Evolutionary conservation across 2,888 invertebrate species (phyloP).

Genomic region (Diarsia dahlii): DNA sequence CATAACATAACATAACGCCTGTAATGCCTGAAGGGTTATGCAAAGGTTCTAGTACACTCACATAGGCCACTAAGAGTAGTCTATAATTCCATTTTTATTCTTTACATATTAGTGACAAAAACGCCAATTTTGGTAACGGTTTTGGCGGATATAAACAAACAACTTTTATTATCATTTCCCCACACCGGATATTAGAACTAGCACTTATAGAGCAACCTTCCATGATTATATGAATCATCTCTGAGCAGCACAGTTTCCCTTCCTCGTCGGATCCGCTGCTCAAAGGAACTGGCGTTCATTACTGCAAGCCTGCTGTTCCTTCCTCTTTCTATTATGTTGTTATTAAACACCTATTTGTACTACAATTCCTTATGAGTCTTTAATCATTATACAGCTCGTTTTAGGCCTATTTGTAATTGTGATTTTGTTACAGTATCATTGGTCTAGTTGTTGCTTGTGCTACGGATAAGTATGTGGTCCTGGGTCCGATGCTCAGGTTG

Average conservation of each 20-base stretch:
- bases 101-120: neutral
- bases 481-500: neutral
- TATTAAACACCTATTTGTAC: slow-evolving; percentile 1
- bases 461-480: neutral
- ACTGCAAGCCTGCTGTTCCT: slow-evolving; percentile 9
- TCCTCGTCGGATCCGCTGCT: slow-evolving; percentile 5
- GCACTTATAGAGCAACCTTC: neutral
- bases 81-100: neutral
- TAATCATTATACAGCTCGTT: no score
- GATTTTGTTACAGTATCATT: neutral
- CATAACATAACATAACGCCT: no score
- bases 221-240: slow-evolving; percentile 11
- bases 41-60: no score
- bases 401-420: neutral
- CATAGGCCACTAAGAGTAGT: neutral
- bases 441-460: neutral
- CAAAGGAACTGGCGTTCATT: slow-evolving; percentile 9
- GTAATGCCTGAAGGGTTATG: no score
- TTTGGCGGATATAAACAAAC: neutral
- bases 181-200: neutral
- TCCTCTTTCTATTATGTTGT: slow-evolving; percentile 8
- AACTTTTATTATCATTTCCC: neutral
- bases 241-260: neutral
- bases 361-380: neutral
- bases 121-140: neutral